Evolutionary conservation across 1,140 invertebrate genomes (phyloP), one percentile per base, ranked within the genome.

Genomic region (Caenorhabditis inopinata): DNA sequence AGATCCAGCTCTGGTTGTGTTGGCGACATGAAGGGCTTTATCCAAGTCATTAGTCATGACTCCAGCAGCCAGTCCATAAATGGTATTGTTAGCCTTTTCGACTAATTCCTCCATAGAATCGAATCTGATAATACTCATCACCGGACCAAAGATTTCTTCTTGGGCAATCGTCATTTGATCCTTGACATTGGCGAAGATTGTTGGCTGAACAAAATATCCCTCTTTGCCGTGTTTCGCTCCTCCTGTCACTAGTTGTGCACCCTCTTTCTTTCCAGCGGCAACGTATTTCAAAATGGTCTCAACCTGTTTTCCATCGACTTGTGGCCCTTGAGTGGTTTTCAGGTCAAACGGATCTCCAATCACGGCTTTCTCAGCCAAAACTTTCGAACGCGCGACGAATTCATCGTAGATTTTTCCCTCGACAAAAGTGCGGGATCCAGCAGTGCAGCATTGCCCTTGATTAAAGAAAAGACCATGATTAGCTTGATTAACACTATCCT

Each of bases 61-160:
- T 3, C 93, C 94, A 78, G 95, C 93, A 21, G 94, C 96, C 9
- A 97, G 91, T 5, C 96, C 96, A 88, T 96, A 97, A 48, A 91
- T 90, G 2, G 94, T 94, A 83, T 93, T 92, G 87, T 97, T 96
- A 0, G 94, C 93, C 75, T 95, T 91, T 80, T 94, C 93, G 45
- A 97, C 93, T 0, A 94, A 92, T 89, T 97, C 95, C 0, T 97
- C 94, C 53, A 96, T 89, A 9, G 92, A 92, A 53, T 93, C 93
- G 85, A 97, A 97, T 87, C 95, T 95, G 25, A 96, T 89, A 76
- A 97, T 94, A 47, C 92, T 92, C 90, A 95, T 94, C 0, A 97
- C 95, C 0, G 95, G 95, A 0, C 95, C 95, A 89, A 97, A 97
- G 85, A 97, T 98, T 92, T 99, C 96, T 88, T 96, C 94, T 76